Percentiles rank a stretch among this genome's conserved stretches.
These are phyloP conservation scores for Petrocephalus sullivani DNA, from an alignment of 2,797 vertebrate species.

Conservation along the genomic window DNA sequence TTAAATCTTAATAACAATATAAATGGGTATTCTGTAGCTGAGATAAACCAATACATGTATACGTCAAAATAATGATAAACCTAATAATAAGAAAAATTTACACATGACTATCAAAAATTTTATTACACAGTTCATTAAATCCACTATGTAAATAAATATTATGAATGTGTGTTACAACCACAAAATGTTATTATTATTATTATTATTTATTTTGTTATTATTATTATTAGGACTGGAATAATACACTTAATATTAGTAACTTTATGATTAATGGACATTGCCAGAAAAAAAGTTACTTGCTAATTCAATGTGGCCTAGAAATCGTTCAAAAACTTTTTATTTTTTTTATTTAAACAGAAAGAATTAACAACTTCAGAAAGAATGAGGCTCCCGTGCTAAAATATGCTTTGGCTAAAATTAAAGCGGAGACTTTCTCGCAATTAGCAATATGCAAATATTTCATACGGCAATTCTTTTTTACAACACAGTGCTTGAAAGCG, in stretches of 20 bases:
- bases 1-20: background rate
- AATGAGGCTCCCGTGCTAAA: background rate
- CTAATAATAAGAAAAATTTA: background rate
- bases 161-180: background rate
- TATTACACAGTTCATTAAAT: background rate
- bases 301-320: background rate
- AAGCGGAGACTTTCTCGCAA: background rate
- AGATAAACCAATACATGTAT: background rate
- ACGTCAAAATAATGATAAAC: background rate
- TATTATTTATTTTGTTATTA: background rate
- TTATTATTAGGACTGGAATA: background rate
- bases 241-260: background rate
- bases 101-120: background rate
- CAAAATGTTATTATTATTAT: background rate
- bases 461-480: background rate
- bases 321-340: slow-evolving; percentile 3
- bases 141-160: background rate
- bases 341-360: slow-evolving; percentile 12
- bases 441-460: slow-evolving; percentile 20
- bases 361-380: background rate
- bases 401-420: slow-evolving; percentile 11
- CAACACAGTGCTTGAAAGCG: background rate
- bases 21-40: background rate
- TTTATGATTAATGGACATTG: background rate
- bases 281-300: background rate